Percentiles rank a stretch among this genome's conserved stretches.
Conservation (phyloP, 2,113 vertebrate species). For the Protobothrops flavoviridis region DNA sequence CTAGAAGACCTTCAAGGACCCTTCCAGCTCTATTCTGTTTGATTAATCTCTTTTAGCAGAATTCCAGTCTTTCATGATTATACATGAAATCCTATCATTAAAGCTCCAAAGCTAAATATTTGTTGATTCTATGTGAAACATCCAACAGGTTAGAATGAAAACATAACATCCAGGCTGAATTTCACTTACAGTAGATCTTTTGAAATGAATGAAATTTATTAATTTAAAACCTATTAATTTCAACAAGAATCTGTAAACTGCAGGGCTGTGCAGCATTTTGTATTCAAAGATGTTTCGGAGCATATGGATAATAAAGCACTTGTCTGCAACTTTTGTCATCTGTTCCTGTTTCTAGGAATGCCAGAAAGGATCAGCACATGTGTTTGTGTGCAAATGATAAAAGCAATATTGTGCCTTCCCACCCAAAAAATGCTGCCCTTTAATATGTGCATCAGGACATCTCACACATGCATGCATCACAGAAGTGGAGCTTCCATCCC, state of each 20-base stretch:
- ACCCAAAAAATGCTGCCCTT: not conserved
- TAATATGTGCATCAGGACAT: not conserved
- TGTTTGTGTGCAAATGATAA: not conserved
- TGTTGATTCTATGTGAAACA: not conserved
- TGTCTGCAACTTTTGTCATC: not conserved
- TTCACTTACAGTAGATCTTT: not conserved
- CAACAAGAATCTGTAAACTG: not conserved
- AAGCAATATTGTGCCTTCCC: not conserved
- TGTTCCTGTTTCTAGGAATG: not conserved
- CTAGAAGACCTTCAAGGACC: too few species aligned
- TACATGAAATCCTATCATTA: conserved; percentile 20
- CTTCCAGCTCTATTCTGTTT: too few species aligned
- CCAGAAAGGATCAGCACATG: not conserved
- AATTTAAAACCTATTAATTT: not conserved
- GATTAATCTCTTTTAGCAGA: conserved; percentile 9
- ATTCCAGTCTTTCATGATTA: not conserved
- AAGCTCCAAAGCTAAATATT: conserved; percentile 6
- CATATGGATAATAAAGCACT: not conserved
- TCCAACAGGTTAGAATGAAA: not conserved
- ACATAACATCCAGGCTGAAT: not conserved
- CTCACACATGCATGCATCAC: not conserved
- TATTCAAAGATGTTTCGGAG: not conserved
- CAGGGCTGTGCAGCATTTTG: not conserved
- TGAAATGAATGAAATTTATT: not conserved
- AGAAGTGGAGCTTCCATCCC: not conserved